phyloP scores from a whole-genome alignment of 2,113 vertebrate species.

The Mionectes macconnelli region DNA sequence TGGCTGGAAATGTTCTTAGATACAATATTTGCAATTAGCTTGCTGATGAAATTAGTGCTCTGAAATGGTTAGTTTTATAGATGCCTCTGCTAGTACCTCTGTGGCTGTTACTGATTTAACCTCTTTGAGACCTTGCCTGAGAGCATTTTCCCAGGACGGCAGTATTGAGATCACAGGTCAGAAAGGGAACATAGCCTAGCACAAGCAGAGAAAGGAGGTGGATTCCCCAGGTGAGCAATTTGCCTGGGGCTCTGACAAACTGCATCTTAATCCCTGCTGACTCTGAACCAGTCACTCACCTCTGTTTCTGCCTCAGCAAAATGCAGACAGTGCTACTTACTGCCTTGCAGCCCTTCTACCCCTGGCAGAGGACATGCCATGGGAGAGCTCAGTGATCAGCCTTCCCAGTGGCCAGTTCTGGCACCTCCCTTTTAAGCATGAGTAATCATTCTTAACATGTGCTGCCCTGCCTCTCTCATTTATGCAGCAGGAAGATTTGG shows the following conservation, averaged over 20 bases:
- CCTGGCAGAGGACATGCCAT: background rate
- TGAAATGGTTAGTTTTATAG: constrained; percentile 59
- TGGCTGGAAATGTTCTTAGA: constrained; percentile 62
- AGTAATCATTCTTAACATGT: background rate
- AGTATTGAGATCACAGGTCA: background rate
- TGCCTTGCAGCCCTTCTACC: background rate
- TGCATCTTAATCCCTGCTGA: background rate
- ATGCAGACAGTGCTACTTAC: background rate
- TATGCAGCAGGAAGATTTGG: background rate
- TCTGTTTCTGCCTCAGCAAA: background rate
- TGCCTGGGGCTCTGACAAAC: background rate
- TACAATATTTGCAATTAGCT: constrained; percentile 37
- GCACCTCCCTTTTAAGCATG: background rate
- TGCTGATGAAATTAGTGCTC: constrained; percentile 53
- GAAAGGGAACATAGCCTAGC: background rate
- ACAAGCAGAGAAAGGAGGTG: background rate
- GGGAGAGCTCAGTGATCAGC: background rate
- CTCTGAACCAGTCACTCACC: background rate
- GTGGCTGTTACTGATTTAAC: constrained; percentile 40
- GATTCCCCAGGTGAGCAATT: background rate
- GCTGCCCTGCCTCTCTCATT: background rate
- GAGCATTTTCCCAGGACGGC: background rate
- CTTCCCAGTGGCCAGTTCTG: background rate
- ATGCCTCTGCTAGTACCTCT: constrained; percentile 9
- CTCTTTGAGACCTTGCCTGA: background rate